These are phyloP conservation scores for Deilephila elpenor DNA, from an alignment of 2,888 invertebrate species.

Conservation along the genomic window DNA sequence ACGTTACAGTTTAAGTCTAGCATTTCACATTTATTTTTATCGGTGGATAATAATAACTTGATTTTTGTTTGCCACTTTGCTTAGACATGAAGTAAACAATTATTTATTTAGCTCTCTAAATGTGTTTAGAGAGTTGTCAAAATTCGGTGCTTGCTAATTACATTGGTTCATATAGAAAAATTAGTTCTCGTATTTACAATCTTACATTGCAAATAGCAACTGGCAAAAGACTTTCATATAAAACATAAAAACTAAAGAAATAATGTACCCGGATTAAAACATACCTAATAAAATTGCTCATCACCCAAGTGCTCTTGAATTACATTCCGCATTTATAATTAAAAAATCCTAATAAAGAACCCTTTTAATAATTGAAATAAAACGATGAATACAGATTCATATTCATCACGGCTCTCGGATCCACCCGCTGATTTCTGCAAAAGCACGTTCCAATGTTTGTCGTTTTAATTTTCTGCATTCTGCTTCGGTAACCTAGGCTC, in stretches of 20 bases:
- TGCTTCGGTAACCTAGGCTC: not conserved
- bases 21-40: too few relatives aligned
- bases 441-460: slow-evolving; percentile 9
- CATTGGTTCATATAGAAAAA: too few relatives aligned
- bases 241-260: not conserved
- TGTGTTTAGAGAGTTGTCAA: too few relatives aligned
- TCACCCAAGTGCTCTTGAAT: not conserved
- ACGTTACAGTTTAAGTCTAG: too few relatives aligned
- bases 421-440: slow-evolving; percentile 1
- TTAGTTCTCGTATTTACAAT: too few relatives aligned
- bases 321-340: not conserved
- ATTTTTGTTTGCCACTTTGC: too few relatives aligned
- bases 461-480: slow-evolving; percentile 6
- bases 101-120: too few relatives aligned
- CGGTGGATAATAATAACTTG: too few relatives aligned
- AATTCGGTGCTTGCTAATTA: too few relatives aligned
- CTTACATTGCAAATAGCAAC: too few relatives aligned
- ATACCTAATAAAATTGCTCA: not conserved
- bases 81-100: too few relatives aligned
- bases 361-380: slow-evolving; percentile 13
- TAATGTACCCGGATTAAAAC: not conserved
- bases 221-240: too few relatives aligned
- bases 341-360: slow-evolving; percentile 4
- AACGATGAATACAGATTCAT: not conserved
- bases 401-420: slow-evolving; percentile 8